phyloP scores from a whole-genome alignment of 1,140 invertebrate species.

The Brachionus sp. region DNA sequence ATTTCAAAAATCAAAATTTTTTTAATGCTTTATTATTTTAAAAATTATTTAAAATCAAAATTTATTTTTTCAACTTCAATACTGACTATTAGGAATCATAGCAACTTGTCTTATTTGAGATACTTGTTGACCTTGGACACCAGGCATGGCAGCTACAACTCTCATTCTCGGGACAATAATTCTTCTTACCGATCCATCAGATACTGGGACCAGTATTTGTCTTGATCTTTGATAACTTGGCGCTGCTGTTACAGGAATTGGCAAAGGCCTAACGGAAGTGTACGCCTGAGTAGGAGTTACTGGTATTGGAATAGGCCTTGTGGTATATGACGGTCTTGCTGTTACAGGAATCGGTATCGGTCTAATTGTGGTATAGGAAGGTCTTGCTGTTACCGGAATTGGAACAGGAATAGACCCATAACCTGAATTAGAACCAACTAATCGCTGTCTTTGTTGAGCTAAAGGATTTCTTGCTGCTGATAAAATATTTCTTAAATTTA shows the following conservation, averaged over 20 bases:
- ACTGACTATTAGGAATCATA: neutral
- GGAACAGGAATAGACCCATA: neutral
- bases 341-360: constrained; percentile 1
- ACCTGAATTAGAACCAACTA: neutral
- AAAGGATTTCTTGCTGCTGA: neutral
- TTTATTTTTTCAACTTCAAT: neutral
- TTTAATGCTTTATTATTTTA: neutral
- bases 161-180: neutral
- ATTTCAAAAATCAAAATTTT: neutral
- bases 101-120: neutral
- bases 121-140: neutral
- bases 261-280: neutral
- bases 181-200: neutral
- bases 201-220: neutral
- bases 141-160: neutral
- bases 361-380: neutral
- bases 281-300: neutral
- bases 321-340: neutral
- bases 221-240: neutral
- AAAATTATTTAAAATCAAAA: neutral
- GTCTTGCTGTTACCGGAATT: neutral
- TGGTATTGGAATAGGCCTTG: constrained; percentile 19
- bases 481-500: neutral
- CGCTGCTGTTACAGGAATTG: neutral
- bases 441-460: neutral